Base-by-base conservation (phyloP, 2,113 vertebrate genomes). In the Chaenogobius annularis region DNA sequence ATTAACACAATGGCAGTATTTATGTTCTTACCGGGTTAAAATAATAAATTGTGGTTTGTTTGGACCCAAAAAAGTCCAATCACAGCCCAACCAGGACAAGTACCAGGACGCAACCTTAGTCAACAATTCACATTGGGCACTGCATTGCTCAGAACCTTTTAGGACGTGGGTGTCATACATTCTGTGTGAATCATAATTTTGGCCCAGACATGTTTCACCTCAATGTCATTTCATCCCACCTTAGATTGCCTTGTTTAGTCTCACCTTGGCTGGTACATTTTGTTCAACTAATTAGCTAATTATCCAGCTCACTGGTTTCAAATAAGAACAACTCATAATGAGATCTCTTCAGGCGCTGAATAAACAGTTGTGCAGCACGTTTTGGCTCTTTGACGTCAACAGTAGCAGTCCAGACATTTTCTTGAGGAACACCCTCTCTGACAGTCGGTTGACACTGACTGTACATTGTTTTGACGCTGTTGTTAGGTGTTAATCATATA, bases 121-220 rank as follows among this genome's bases (percentile, higher is more conserved):
- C 50, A 50, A 19, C 19, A 50, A 11, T 50, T 50, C 19, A 54
- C 50, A 54, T 54, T 54, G n/a, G 1, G 13, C 26, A 17, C 0
- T 20, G 19, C 54, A 20, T 17, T 7, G 47, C 15, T 50, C 5
- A 15, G 47, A 50, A 50, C 5, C 15, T 50, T 15, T 35, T n/a
- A 35, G 0, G 19, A 58, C 3, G 9, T 4, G 14, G 31, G 35
- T 63, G 17, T 19, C 9, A 5, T n/a, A 3, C 7, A 61, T 40
- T 63, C 31, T 43, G 17, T 43, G 35, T 63, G 61, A 63, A n/a
- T 63, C 61, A 63, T 43, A 17, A 10, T 63, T 63, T 63, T 63
- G 31, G 61, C 43, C 31, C 35, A n/a, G 61, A 63, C 61, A 40
- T 40, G 61, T 37, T 35, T 35, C 7, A 35, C 7, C 31, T 62